phyloP scores from a whole-genome alignment of 2,113 vertebrate species.

The Lamprologus callipterus region DNA sequence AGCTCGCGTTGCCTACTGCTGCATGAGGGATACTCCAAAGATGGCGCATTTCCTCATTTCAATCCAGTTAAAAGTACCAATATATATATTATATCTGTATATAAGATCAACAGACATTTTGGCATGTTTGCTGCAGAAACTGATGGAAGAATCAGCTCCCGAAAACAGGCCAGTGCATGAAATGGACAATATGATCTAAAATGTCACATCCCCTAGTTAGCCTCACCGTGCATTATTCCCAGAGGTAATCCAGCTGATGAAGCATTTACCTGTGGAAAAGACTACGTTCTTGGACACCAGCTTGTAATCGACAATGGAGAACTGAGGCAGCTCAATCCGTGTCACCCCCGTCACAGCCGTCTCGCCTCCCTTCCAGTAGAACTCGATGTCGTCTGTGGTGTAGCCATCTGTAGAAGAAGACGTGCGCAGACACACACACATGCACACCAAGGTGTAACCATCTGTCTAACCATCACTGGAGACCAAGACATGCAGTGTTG shows the following conservation, averaged over 20 bases:
- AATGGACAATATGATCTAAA: neutral
- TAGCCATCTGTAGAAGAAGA: conserved; percentile 81
- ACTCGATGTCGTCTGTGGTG: conserved; percentile 93
- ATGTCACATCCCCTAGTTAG: neutral
- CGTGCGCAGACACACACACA: neutral
- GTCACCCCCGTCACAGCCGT: conserved; percentile 89
- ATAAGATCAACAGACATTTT: conserved; percentile 28
- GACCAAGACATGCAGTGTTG: conserved; percentile 56
- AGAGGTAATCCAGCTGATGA: neutral
- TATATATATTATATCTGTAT: neutral
- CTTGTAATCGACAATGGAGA: conserved; percentile 93
- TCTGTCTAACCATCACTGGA: conserved; percentile 53
- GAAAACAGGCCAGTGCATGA: neutral
- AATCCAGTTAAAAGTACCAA: conserved; percentile 41
- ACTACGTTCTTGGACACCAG: conserved; percentile 90
- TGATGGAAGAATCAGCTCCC: conserved; percentile 8
- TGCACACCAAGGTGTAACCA: conserved; percentile 57
- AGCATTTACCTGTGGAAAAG: conserved; percentile 85
- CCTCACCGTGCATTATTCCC: neutral
- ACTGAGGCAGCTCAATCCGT: conserved; percentile 89
- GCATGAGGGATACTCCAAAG: conserved; percentile 37
- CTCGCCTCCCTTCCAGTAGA: conserved; percentile 92
- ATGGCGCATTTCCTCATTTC: neutral
- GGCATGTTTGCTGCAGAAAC: conserved; percentile 5
- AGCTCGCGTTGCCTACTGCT: neutral